A percentile compares a stretch with the other conserved stretches of the same genome.
phyloP scores from a whole-genome alignment of 2,797 vertebrate species.

The Eurystomus glaucurus region DNA sequence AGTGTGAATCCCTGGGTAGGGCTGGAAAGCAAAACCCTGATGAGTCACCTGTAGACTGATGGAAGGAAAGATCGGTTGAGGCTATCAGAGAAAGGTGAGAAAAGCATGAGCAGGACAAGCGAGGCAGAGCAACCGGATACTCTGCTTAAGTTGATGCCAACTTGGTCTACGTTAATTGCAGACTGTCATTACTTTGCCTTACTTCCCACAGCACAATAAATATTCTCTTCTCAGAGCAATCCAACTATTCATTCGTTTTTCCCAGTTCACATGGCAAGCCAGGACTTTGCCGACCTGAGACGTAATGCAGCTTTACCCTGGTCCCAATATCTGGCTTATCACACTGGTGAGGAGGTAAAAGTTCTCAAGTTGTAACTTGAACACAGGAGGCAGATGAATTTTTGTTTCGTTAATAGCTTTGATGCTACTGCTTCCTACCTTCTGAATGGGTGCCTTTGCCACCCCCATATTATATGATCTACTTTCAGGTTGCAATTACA shows the following conservation, averaged over 20 bases:
- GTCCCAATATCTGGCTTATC: background rate
- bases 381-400: background rate
- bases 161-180: background rate
- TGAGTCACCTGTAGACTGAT: background rate
- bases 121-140: background rate
- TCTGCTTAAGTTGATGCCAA: constrained; percentile 19
- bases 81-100: background rate
- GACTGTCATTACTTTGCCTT: background rate
- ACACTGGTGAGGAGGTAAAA: background rate
- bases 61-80: background rate
- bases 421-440: background rate
- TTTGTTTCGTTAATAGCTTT: background rate
- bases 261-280: background rate
- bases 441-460: background rate
- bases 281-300: background rate
- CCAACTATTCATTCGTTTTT: background rate
- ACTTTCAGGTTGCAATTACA: background rate
- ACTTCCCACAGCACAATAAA: background rate
- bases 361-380: background rate
- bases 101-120: background rate
- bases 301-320: background rate
- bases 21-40: background rate
- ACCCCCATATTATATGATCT: background rate
- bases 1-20: background rate
- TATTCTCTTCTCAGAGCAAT: background rate